phyloP scores from a whole-genome alignment of 2,113 vertebrate species.

The Saguinus midas region DNA sequence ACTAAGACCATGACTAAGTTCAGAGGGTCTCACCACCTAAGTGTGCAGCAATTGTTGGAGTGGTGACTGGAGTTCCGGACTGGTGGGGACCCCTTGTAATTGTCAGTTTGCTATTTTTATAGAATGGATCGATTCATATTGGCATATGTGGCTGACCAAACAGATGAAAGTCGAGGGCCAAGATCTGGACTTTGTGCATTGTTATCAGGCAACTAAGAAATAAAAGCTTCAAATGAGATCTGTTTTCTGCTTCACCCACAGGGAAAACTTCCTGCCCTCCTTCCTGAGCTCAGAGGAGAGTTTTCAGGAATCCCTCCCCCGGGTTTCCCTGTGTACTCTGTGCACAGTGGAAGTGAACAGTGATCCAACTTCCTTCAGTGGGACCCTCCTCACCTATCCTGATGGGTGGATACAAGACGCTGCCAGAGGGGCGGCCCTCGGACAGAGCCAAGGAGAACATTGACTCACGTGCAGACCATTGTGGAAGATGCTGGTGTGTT shows the following conservation, averaged over 20 bases:
- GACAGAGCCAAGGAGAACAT: not conserved
- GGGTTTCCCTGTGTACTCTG: not conserved
- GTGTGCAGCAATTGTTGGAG: not conserved
- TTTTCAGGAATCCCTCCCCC: too few relatives aligned
- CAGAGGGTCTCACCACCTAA: not conserved
- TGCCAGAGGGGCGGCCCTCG: not conserved
- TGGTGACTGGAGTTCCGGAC: not conserved
- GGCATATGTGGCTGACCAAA: not conserved
- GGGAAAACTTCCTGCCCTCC: not conserved
- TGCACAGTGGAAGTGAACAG: not conserved
- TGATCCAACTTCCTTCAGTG: not conserved
- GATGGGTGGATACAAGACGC: not conserved
- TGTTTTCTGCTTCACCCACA: not conserved
- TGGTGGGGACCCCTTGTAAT: not conserved
- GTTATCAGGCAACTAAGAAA: not conserved
- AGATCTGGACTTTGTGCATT: not conserved
- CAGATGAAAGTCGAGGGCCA: not conserved
- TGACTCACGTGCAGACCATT: not conserved
- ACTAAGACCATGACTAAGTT: not conserved
- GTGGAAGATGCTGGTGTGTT: not conserved
- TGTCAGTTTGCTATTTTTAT: not conserved
- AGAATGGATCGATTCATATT: not conserved
- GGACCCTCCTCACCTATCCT: not conserved
- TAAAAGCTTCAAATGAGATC: not conserved
- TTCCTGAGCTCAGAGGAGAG: not conserved